Conservation (phyloP, 2,888 invertebrate species). For the Cataglyphis albicans region DNA sequence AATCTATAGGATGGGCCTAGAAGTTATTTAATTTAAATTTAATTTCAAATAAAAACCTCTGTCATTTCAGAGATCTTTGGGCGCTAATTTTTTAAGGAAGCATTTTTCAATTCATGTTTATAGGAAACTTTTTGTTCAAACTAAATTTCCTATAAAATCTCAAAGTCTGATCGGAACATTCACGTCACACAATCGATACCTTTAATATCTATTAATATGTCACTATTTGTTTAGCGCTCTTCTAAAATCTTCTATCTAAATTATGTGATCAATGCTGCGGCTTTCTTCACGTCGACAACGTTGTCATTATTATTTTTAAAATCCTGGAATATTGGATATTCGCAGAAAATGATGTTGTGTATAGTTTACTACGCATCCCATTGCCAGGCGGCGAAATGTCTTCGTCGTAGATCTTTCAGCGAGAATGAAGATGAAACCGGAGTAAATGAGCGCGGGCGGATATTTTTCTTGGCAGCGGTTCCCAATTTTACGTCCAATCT, state of each 20-base stretch:
- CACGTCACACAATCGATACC: not conserved
- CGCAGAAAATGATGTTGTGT: slow-evolving; percentile 65
- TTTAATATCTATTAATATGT: not conserved
- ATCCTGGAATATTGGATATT: not conserved
- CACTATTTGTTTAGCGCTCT: not conserved
- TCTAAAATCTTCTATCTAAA: not conserved
- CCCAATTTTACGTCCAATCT: slow-evolving; percentile 49
- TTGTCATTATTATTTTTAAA: slow-evolving; percentile 24
- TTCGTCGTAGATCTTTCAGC: slow-evolving; percentile 77
- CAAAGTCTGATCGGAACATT: too few species aligned
- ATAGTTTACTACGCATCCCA: not conserved
- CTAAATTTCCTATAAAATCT: too few species aligned
- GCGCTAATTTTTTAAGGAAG: too few species aligned
- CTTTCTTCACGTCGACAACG: not conserved
- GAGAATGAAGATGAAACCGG: slow-evolving; percentile 32
- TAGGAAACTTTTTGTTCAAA: too few species aligned
- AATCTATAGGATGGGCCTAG: too few species aligned
- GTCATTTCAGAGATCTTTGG: too few species aligned
- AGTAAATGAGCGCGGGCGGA: slow-evolving; percentile 44
- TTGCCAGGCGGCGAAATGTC: slow-evolving; percentile 8
- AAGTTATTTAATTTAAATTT: too few species aligned
- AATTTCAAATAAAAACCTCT: too few species aligned
- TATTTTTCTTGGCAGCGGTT: slow-evolving; percentile 60
- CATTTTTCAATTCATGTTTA: too few species aligned
- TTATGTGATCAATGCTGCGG: not conserved